phyloP scores from a whole-genome alignment of 2,888 invertebrate genomes.

The Brenthis ino region DNA sequence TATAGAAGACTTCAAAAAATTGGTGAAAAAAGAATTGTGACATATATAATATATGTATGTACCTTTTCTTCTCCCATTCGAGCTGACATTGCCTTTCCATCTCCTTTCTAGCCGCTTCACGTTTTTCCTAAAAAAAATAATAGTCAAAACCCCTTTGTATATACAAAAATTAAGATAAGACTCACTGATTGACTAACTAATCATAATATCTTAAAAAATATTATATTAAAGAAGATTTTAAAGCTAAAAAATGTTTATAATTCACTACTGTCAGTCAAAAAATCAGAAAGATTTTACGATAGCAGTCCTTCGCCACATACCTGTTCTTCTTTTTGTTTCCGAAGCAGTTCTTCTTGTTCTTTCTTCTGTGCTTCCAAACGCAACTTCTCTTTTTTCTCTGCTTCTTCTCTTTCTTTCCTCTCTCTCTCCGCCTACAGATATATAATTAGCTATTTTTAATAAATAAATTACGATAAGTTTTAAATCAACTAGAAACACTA shows the following conservation, averaged over 20 bases:
- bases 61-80: slow-evolving; percentile 97
- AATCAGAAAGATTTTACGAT: too few species aligned
- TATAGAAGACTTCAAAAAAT: too few species aligned
- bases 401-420: slow-evolving; percentile 94
- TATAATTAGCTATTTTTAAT: too few species aligned
- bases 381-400: slow-evolving; percentile 91
- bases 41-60: background rate
- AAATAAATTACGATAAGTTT: too few species aligned
- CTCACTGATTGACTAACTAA: too few species aligned
- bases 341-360: slow-evolving; percentile 93
- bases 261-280: too few species aligned
- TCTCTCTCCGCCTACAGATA: slow-evolving; percentile 91
- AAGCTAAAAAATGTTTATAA: too few species aligned
- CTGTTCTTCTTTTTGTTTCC: slow-evolving; percentile 88
- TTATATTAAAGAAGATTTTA: too few species aligned
- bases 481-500: too few species aligned
- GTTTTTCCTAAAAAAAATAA: slow-evolving; percentile 60
- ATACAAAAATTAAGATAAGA: too few species aligned
- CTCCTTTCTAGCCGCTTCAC: slow-evolving; percentile 84
- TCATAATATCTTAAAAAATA: too few species aligned
- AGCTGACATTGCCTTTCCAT: slow-evolving; percentile 96
- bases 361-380: slow-evolving; percentile 88
- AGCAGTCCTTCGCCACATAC: slow-evolving; percentile 44
- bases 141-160: background rate
- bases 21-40: too few species aligned